A percentile compares a stretch with the other conserved stretches of the same genome.
Conservation (phyloP, 2,888 invertebrate genomes). For the Andrena fulva region DNA sequence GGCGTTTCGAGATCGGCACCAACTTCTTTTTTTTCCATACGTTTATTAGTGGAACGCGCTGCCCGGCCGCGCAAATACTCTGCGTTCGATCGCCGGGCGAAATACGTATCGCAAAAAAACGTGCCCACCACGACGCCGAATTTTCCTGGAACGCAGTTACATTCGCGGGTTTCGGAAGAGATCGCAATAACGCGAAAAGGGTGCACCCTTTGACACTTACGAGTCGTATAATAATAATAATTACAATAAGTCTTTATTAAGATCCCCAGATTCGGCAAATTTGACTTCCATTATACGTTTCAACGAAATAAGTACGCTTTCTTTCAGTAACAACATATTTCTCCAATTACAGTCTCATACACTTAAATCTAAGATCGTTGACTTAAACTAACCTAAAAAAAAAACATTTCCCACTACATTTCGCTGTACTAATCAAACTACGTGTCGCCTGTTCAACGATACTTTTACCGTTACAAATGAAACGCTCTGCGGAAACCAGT, state of each 20-base stretch:
- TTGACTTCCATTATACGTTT: too few species aligned
- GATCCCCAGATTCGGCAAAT: not conserved
- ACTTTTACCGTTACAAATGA: too few species aligned
- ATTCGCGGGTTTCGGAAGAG: not conserved
- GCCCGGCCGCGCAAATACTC: not conserved
- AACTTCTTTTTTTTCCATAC: not conserved
- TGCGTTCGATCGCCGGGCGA: conserved; percentile 18
- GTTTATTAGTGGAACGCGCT: not conserved
- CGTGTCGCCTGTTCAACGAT: too few species aligned
- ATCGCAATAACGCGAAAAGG: not conserved
- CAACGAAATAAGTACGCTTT: too few species aligned
- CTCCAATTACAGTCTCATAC: too few species aligned
- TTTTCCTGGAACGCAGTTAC: conserved; percentile 22
- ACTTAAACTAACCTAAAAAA: too few species aligned
- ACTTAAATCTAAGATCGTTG: too few species aligned
- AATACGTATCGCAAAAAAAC: not conserved
- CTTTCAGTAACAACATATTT: too few species aligned
- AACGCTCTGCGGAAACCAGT: too few species aligned
- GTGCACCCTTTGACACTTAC: not conserved
- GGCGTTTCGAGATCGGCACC: not conserved
- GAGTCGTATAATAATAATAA: not conserved
- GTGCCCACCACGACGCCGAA: conserved; percentile 7
- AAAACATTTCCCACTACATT: too few species aligned
- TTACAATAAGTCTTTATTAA: not conserved
- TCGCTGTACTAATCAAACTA: too few species aligned